Base-by-base conservation (phyloP, 2,888 invertebrate genomes). In the Amphimallon solstitiale region DNA sequence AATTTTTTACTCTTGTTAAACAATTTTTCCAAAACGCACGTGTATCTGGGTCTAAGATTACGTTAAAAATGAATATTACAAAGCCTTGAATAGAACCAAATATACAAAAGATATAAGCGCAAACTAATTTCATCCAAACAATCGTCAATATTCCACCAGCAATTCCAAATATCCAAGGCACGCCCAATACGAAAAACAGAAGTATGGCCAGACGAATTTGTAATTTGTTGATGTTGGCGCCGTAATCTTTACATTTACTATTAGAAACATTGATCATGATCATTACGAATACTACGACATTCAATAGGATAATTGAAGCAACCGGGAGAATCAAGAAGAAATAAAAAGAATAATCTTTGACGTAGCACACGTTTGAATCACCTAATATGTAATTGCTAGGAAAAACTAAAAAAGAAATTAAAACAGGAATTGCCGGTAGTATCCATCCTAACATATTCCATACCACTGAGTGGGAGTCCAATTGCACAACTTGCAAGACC, bases 111-210 rank as follows among this genome's bases (percentile, higher is more conserved):
- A 37, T 15, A 21, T 64, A 64, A 1, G 56, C 9, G 17, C 43
- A 35, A 0, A 46, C 21, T 19, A 64, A 37, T 40, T 51, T 52
- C 14, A 64, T 29, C 63, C 63, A 64, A 14, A 37, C 23, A 7
- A 17, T 23, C 2, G 52, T 37, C 12, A 54, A 15, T 4, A 56
- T 38, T 34, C 60, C 48, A 1, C 17, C 48, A 3, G 60, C 5
- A 12, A 65, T 34, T 3, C 65, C 59, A 15, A 65, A 59, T 3
- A 60, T 51, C 65, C 65, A 65, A 19, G 65, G 48, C 9, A 65
- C 38, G 0, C 65, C 65, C 7, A 65, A 23, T 35, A 65, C 49
- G 19, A 65, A 65, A 7, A 59, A 51, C 12, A 60, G 19, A 40
- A 60, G 19, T 0, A 65, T 23, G 1, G 37, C 65, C 12, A 60